Conservation (phyloP, 2,797 vertebrate genomes). For the Siniperca undulata region DNA sequence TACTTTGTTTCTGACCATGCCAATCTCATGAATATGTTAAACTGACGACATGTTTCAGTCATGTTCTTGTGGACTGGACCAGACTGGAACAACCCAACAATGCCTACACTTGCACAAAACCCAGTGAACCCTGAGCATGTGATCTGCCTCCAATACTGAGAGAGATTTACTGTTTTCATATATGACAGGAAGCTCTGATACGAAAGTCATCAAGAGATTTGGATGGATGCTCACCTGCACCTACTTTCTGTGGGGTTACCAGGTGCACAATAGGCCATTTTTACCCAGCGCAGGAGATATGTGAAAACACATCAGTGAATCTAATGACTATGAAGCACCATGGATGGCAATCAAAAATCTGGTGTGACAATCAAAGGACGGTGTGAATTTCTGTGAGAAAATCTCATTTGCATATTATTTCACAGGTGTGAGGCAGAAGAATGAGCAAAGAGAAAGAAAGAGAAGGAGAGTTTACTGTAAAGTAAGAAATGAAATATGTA, state of each 20-base stretch:
- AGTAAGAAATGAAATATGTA: background rate
- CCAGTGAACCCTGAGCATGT: background rate
- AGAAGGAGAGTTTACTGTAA: background rate
- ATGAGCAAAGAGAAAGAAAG: background rate
- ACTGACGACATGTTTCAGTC: background rate
- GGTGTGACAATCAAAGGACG: background rate
- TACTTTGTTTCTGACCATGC: background rate
- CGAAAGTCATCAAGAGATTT: background rate
- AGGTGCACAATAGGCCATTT: background rate
- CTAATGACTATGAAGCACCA: background rate
- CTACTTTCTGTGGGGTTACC: background rate
- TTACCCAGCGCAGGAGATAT: background rate
- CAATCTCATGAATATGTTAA: background rate
- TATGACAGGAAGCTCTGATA: background rate
- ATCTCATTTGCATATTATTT: slow-evolving; percentile 7
- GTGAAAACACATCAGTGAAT: slow-evolving; percentile 3
- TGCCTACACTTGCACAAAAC: background rate
- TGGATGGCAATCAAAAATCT: background rate
- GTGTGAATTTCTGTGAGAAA: background rate
- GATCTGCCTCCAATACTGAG: background rate
- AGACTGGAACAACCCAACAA: background rate
- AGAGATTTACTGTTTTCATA: background rate
- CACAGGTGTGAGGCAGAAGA: background rate
- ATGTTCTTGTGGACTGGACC: background rate
- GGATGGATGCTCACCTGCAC: background rate